phyloP scores from a whole-genome alignment of 2,888 invertebrate genomes.

The Habrosyne pyritoides region DNA sequence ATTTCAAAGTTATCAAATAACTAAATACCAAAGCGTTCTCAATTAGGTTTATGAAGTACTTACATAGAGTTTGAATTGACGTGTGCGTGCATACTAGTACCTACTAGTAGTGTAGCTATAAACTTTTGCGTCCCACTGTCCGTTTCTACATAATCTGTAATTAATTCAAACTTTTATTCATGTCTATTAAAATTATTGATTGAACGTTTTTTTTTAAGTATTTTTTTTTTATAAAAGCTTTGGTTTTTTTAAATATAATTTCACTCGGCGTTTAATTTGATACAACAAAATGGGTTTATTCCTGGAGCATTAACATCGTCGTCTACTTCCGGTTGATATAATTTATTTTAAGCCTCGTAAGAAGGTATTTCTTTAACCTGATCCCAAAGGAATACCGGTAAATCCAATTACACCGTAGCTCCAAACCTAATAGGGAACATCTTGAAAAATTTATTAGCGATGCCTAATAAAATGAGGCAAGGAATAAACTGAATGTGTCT shows the following conservation, averaged over 20 bases:
- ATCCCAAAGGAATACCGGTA: constrained; percentile 18
- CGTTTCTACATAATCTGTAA: too few species aligned
- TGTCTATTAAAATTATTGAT: too few species aligned
- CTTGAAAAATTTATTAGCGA: constrained; percentile 4
- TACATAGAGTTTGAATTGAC: too few species aligned
- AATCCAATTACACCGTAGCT: constrained; percentile 15
- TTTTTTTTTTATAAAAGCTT: too few species aligned
- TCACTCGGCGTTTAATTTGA: not conserved
- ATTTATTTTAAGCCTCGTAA: constrained; percentile 17
- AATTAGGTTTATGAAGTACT: too few species aligned
- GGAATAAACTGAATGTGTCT: not conserved
- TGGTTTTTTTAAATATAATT: not conserved
- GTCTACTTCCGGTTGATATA: constrained; percentile 10
- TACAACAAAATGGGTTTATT: constrained; percentile 15
- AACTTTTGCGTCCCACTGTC: too few species aligned
- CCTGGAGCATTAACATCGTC: constrained; percentile 2
- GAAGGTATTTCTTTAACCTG: constrained; percentile 15
- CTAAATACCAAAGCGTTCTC: too few species aligned
- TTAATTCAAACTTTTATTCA: too few species aligned
- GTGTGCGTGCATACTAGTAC: too few species aligned
- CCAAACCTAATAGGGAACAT: constrained; percentile 10
- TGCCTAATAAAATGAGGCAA: not conserved
- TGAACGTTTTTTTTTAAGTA: too few species aligned
- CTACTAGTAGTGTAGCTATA: too few species aligned
- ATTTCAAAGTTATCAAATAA: too few species aligned